Evolutionary conservation across 2,888 invertebrate genomes (phyloP).

Genomic region (Drosophila anomelani): DNA sequence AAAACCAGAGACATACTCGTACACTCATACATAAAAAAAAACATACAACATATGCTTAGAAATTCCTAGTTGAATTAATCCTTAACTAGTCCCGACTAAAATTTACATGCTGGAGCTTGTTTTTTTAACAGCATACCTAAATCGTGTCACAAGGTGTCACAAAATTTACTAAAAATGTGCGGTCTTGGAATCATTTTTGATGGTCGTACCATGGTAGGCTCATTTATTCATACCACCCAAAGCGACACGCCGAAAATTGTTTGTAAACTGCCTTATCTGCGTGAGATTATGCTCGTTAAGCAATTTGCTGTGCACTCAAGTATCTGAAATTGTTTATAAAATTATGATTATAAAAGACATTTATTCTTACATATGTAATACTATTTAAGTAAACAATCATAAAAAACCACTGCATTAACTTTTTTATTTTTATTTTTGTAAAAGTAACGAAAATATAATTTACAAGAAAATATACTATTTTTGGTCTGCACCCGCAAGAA

Average conservation of each 20-base stretch:
- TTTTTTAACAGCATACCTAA: conserved; percentile 30
- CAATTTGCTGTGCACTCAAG: conserved; percentile 61
- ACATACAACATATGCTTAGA: conserved; percentile 57
- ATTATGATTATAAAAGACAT: conserved; percentile 66
- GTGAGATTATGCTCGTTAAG: conserved; percentile 70
- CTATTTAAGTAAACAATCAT: conserved; percentile 57
- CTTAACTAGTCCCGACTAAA: conserved; percentile 77
- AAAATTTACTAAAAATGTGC: conserved; percentile 14
- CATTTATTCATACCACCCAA: conserved; percentile 41
- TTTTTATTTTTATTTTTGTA: conserved; percentile 47
- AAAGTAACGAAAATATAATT: conserved; percentile 50
- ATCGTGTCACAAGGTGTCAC: conserved; percentile 62
- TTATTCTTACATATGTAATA: conserved; percentile 70
- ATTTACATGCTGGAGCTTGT: conserved; percentile 54
- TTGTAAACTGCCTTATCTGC: conserved; percentile 66
- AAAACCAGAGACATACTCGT: conserved; percentile 41
- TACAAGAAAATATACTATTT: conserved; percentile 33
- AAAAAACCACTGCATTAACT: conserved; percentile 29
- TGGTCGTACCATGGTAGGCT: conserved; percentile 1
- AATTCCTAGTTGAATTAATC: conserved; percentile 76
- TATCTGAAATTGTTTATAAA: conserved; percentile 24
- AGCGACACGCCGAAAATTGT: conserved; percentile 54
- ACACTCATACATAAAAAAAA: conserved; percentile 44
- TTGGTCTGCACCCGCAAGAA: conserved; percentile 51
- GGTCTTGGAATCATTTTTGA: neutral